A percentile compares a stretch with the other conserved stretches of the same genome.
Conservation (phyloP, 2,113 vertebrate genomes). For the Paralichthys olivaceus region DNA sequence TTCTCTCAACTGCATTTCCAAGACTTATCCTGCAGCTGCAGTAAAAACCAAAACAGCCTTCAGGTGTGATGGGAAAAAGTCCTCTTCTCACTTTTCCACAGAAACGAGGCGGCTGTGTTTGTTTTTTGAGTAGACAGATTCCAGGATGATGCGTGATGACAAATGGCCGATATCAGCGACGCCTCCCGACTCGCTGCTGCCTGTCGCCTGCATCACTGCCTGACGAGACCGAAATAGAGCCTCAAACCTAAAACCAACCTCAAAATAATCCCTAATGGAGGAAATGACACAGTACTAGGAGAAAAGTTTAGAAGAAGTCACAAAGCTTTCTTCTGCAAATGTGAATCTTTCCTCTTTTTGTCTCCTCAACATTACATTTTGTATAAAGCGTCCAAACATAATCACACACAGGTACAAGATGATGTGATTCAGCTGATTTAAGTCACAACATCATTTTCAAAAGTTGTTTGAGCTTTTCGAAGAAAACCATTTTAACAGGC, state of each 20-base stretch:
- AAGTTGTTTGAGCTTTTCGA: too few species aligned
- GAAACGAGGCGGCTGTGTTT: conserved; percentile 10
- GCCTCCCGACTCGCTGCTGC: conserved; percentile 24
- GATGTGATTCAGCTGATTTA: too few species aligned
- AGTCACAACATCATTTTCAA: too few species aligned
- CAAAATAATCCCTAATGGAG: conserved; percentile 34
- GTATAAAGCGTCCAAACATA: neutral
- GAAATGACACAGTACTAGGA: too few species aligned
- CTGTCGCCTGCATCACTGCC: conserved; percentile 26
- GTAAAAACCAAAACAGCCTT: conserved; percentile 10
- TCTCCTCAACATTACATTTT: neutral
- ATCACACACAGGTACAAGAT: neutral
- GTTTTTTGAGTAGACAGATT: conserved; percentile 45
- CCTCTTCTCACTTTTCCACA: conserved; percentile 10
- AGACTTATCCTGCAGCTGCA: conserved; percentile 4
- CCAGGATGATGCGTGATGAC: conserved; percentile 28
- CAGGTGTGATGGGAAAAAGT: conserved; percentile 40
- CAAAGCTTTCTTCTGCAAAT: neutral
- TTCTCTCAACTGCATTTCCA: neutral
- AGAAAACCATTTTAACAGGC: too few species aligned
- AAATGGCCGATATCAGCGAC: conserved; percentile 35
- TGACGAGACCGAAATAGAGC: conserved; percentile 55
- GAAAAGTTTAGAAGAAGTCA: too few species aligned
- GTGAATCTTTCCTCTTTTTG: too few species aligned
- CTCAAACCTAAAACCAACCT: conserved; percentile 24